phyloP scores from a whole-genome alignment of 2,888 invertebrate species.

The Spicauda simplicius region DNA sequence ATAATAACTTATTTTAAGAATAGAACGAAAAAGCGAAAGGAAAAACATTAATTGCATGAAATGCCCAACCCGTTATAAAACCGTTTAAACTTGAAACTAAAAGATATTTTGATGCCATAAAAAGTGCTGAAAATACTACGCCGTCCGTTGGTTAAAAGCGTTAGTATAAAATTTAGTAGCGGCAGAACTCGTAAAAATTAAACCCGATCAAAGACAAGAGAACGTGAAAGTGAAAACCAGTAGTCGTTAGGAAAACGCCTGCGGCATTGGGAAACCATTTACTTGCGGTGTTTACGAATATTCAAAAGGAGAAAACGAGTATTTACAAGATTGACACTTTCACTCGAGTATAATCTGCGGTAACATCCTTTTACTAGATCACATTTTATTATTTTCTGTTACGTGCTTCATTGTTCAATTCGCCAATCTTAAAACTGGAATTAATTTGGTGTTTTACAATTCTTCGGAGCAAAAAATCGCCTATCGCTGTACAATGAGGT shows the following conservation, averaged over 20 bases:
- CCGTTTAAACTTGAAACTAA: no score
- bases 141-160: neutral
- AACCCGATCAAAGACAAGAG: conserved; percentile 31
- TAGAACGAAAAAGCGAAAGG: neutral
- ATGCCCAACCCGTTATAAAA: no score
- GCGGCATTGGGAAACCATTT: conserved; percentile 38
- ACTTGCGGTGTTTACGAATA: conserved; percentile 44
- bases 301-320: conserved; percentile 42
- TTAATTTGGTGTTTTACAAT: conserved; percentile 14
- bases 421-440: conserved; percentile 10
- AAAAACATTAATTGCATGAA: no score
- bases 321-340: conserved; percentile 38
- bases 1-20: neutral
- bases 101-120: neutral
- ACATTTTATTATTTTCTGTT: conserved; percentile 25
- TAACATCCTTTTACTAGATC: conserved; percentile 1
- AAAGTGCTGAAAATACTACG: conserved; percentile 7
- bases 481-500: neutral
- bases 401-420: conserved; percentile 11
- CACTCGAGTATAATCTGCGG: conserved; percentile 36
- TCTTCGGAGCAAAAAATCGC: conserved; percentile 8
- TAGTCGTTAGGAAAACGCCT: conserved; percentile 28
- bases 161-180: conserved; percentile 10
- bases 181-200: conserved; percentile 15
- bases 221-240: conserved; percentile 40